Base-by-base conservation (phyloP, 1,140 invertebrate species). In the Trachymyrmex septentrionalis region DNA sequence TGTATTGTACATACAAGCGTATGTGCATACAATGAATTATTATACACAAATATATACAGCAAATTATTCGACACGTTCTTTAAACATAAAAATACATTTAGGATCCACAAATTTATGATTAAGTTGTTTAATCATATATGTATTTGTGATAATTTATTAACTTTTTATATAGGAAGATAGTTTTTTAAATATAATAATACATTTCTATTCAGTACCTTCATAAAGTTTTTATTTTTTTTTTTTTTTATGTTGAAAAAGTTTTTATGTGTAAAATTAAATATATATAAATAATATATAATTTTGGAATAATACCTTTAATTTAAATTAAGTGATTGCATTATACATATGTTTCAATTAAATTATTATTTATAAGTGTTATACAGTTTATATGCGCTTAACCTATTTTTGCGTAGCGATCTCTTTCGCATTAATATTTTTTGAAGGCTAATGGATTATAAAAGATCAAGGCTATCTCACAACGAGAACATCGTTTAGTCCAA, bases 361-460 rank as follows among this genome's bases (percentile, higher is more conserved):
- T 38, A 21, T n/a, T 69, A 34, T 66, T 69, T 24, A 44, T 38
- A 57, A 81, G 38, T 3, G 9, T 44, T 55, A 57, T 59, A 30
- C 0, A 30, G 1, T 48, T 38, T 59, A 81, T 21, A 19, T 34
- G 14, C 10, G 2, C 57, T 57, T 81, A 44, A 44, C 12, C 3
- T 38, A 27, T 77, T 63, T 71, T 69, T 9, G 53, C 9, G 27
- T 67, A 14, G n/a, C 27, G 14, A 44, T 38, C 48, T 27, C 50
- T 82, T 19, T 55, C 21, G 14, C 16, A 81, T 71, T 19, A 34
- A 66, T 38, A 66, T 59, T 61, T 82, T 67, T 67, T 14, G 1
- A 21, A 72, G 16, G 14, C 67, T 71, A 82, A 48, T 59, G 24
- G 16, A n/a, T 6, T 71, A 50, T 44, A 44, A 72, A 48, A 59